A percentile compares a stretch with the other conserved stretches of the same genome.
These are phyloP conservation scores for Brotula barbata DNA, from an alignment of 2,797 vertebrate species.

Conservation along the genomic window DNA sequence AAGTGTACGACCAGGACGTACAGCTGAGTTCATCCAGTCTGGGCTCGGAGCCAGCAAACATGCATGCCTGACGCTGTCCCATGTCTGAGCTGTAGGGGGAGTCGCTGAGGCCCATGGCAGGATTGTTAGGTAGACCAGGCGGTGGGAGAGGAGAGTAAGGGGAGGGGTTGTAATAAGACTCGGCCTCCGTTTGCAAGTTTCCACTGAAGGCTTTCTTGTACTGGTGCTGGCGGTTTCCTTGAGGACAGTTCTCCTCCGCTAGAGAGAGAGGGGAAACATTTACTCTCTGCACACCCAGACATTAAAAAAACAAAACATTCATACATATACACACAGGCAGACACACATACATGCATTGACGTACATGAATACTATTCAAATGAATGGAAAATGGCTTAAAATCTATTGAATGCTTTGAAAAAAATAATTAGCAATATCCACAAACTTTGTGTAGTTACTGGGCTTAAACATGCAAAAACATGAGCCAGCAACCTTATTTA, in stretches of 20 bases:
- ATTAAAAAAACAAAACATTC: too few species aligned
- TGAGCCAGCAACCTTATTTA: too few species aligned
- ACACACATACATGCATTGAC: too few species aligned
- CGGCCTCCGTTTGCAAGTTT: slow-evolving; percentile 84
- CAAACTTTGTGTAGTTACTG: too few species aligned
- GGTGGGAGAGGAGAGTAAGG: slow-evolving; percentile 84
- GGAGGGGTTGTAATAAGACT: slow-evolving; percentile 85
- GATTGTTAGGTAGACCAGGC: slow-evolving; percentile 66
- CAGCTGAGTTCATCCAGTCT: slow-evolving; percentile 91
- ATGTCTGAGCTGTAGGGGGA: slow-evolving; percentile 88
- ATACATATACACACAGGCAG: too few species aligned
- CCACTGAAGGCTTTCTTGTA: slow-evolving; percentile 92
- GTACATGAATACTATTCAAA: too few species aligned
- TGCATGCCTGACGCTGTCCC: slow-evolving; percentile 93
- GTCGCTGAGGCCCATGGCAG: slow-evolving; percentile 60
- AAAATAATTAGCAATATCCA: too few species aligned
- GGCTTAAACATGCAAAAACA: too few species aligned
- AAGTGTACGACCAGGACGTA: slow-evolving; percentile 90
- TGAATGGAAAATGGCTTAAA: too few species aligned
- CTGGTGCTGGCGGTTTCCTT: slow-evolving; percentile 79
- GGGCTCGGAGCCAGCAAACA: slow-evolving; percentile 89
- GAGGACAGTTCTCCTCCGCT: slow-evolving; percentile 84
- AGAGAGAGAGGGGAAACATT: slow-evolving; percentile 34
- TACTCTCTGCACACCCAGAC: neutral
- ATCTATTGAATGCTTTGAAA: too few species aligned